These are phyloP conservation scores for Sarcophilus harrisii DNA, from an alignment of 2,797 vertebrate genomes.

Conservation along the genomic window DNA sequence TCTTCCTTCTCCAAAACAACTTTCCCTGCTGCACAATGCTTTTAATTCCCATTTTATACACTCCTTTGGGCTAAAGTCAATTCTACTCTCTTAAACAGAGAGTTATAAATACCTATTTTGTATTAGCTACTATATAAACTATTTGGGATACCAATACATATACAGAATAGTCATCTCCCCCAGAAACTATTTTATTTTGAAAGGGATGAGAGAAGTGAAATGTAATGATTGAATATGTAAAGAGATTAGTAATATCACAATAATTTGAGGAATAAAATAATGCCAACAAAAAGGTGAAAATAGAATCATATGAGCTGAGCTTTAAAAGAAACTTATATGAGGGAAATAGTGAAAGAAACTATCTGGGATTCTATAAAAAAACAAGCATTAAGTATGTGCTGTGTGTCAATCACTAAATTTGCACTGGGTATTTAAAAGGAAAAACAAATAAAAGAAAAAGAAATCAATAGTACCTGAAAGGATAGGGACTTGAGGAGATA, in stretches of 20 bases:
- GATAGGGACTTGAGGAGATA: background rate
- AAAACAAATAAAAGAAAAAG: background rate
- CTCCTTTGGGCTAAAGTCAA: background rate
- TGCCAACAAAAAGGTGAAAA: background rate
- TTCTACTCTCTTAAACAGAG: background rate
- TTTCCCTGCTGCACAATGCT: background rate
- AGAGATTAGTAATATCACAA: background rate
- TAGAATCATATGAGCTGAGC: background rate
- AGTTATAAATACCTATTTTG: background rate
- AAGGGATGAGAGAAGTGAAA: background rate
- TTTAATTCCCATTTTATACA: background rate
- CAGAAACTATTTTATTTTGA: background rate
- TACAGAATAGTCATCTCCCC: background rate
- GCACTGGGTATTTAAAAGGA: background rate
- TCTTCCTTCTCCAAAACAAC: background rate
- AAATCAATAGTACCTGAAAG: background rate
- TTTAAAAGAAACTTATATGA: background rate
- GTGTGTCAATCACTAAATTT: background rate
- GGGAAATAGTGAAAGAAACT: background rate
- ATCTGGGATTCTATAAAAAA: background rate
- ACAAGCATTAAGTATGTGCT: background rate
- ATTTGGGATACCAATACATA: background rate
- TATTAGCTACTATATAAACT: background rate
- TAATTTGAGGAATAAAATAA: background rate
- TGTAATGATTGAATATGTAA: background rate